Percentiles rank a stretch among this genome's conserved stretches.
Conservation (phyloP, 2,797 vertebrate genomes). For the Psittacula echo region DNA sequence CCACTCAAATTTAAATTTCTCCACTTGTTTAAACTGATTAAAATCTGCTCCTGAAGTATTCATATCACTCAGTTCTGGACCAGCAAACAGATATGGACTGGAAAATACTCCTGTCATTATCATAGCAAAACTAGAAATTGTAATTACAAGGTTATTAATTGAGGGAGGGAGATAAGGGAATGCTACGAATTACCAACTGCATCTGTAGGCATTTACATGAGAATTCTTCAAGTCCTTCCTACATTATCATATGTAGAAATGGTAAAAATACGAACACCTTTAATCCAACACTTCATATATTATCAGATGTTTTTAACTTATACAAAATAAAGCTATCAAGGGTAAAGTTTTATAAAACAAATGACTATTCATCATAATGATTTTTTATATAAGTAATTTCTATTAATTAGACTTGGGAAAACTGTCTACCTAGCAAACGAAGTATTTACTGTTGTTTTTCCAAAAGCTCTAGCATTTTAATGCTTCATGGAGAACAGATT, state of each 20-base stretch:
- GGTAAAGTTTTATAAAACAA: neutral
- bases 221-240: neutral
- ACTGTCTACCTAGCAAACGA: neutral
- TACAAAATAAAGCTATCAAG: neutral
- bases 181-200: rapidly evolving
- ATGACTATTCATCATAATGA: neutral
- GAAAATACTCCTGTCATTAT: neutral
- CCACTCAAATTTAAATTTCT: neutral
- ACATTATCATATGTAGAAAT: neutral
- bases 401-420: neutral
- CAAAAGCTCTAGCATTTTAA: neutral
- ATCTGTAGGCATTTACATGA: neutral
- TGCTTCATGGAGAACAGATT: neutral
- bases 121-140: neutral
- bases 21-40: neutral
- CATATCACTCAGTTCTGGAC: neutral
- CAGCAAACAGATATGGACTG: neutral
- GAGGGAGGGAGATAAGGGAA: neutral
- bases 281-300: neutral
- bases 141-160: neutral
- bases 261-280: neutral
- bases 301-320: neutral
- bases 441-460: neutral
- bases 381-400: neutral
- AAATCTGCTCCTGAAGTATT: neutral